Base-by-base conservation (phyloP, 2,797 vertebrate genomes). In the Sebastes ruberrimus region DNA sequence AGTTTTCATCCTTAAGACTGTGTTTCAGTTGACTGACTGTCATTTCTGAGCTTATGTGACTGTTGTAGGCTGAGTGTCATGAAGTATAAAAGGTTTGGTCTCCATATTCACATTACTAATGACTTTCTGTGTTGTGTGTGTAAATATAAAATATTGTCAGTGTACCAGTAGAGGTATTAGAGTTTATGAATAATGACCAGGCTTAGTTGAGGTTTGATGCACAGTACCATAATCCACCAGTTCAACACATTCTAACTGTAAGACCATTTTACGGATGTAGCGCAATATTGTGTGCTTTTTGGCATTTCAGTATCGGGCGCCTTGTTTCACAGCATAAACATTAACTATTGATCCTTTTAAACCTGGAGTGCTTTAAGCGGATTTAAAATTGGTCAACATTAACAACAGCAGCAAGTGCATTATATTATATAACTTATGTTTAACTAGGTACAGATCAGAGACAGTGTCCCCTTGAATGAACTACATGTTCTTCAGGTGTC, bases 31-130 rank as follows among this genome's bases (percentile, higher is more conserved):
- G 35, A 23, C 27, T 20, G 27, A 32, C 3, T 27, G 2, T 49
- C 5, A 30, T 53, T 33, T 23, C 23, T 32, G 23, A 86, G 65
- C 57, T 76, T 71, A 79, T 78, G 8, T 18, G 22, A 46, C 61
- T 6, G n/a, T 60, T 70, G 20, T 4, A 65, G 64, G 64, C 10
- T 6, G 6, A 57, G 4, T 18, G 13, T 59, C 56, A 46, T 46
- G 0, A 71, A 67, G 0, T 23, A 64, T 30, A 74, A 49, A 52
- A 32, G 62, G 35, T 67, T 52, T 64, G 16, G n/a, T 42, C 14
- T 55, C 7, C 18, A 28, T 55, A 49, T 55, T 73, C 22, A 73
- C 42, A 49, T 69, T 33, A 53, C 4, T 8, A n/a, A 25, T 28
- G 7, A 42, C 9, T 61, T 13, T 27, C 3, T 42, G 61, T 42